Evolutionary conservation across 2,113 vertebrate species (phyloP).

Genomic region (Peromyscus polionotus): DNA sequence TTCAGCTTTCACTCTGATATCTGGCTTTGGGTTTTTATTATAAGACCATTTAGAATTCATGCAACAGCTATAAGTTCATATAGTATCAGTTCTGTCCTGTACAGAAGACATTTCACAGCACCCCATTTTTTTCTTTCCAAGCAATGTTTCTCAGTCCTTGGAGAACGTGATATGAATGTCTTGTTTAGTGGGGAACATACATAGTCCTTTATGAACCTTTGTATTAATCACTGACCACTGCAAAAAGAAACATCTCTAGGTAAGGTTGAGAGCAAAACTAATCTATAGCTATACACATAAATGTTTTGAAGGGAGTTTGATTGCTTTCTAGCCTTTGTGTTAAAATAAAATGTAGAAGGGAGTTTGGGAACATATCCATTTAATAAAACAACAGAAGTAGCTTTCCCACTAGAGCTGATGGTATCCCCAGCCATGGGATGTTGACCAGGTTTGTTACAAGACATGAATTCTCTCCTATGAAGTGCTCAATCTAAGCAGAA

Average conservation of each 20-base stretch:
- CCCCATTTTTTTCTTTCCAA: not conserved
- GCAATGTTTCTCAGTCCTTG: not conserved
- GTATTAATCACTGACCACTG: not conserved
- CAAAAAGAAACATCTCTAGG: not conserved
- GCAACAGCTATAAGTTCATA: not conserved
- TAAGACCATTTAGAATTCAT: too few species aligned
- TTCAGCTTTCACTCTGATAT: too few species aligned
- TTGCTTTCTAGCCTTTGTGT: not conserved
- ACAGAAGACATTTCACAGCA: not conserved
- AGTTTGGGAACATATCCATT: not conserved
- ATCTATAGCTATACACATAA: not conserved
- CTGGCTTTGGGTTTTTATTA: too few species aligned
- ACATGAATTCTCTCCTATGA: not conserved
- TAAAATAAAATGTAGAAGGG: not conserved
- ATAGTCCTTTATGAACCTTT: not conserved
- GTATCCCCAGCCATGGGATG: not conserved
- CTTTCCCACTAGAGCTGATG: not conserved
- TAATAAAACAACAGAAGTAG: too few species aligned
- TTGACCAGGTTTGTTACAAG: not conserved
- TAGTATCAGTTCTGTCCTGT: too few species aligned
- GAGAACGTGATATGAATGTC: not conserved
- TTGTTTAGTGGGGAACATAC: not conserved
- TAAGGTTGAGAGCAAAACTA: not conserved
- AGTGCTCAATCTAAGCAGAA: not conserved
- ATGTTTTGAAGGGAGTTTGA: not conserved